Base-by-base conservation (phyloP, 1,140 invertebrate species). In the Proales similis region DNA sequence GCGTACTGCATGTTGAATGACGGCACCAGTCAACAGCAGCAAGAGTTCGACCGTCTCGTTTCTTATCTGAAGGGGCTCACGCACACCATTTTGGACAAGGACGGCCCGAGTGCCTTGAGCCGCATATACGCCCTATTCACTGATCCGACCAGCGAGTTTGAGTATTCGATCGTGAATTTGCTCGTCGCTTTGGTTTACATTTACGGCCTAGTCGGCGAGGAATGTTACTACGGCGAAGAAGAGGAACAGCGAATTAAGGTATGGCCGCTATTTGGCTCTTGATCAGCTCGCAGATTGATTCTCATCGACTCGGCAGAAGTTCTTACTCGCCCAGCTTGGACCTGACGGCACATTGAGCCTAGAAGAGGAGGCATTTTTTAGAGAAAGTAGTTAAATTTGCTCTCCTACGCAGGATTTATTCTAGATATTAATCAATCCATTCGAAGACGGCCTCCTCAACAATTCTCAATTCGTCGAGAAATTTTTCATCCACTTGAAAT, bases 211-310 rank as follows among this genome's bases (percentile, higher is more conserved):
- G 45, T 57, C 14, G 51, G 51, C 2, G 51, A 57, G 19, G 51
- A 57, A n/a, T 57, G 51, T 14, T 57, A 24, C 45, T 57, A 57
- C 20, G 51, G 51, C 17, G 29, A 42, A 3, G 51, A 57, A 57
- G 51, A 57, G 22, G 51, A 57, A 39, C 14, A 39, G 19, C 29
- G 51, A 42, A 57, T 57, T 20, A 57, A 57, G 45, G 39, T 42
- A 42, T 6, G 22, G 4, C 9, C n/a, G 33, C 9, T 9, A 9
- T 36, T 36, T 36, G n/a, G n/a, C 33, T 9, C n/a, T 36, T 36
- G 9, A 36, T 36, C 17, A 42, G 22, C 4, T 17, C 17, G 3
- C 22, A 17, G 4, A 42, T 20, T 42, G 17, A 4, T 42, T 42
- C 22, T 42, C 3, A 3, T 42, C 4, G 22, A 42, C n/a, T n/a